Conservation (phyloP, 2,888 invertebrate species). For the Troilus luridus region DNA sequence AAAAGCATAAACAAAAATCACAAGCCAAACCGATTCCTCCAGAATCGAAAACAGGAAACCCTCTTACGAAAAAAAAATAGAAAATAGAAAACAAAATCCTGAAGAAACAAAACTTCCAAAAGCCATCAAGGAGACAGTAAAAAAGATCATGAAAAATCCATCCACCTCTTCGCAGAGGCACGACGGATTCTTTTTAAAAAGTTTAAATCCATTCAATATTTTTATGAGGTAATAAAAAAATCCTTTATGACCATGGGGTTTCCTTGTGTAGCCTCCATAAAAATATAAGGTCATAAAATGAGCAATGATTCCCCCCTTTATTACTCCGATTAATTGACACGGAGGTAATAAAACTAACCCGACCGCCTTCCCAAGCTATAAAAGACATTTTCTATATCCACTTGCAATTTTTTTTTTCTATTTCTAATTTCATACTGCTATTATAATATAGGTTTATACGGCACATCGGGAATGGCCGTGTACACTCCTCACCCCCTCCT, state of each 20-base stretch:
- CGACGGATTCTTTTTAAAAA: conserved; percentile 44
- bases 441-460: conserved; percentile 39
- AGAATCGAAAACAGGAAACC: conserved; percentile 7
- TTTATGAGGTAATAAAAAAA: conserved; percentile 54
- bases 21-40: neutral
- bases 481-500: neutral
- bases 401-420: neutral
- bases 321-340: conserved; percentile 59
- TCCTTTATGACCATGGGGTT: conserved; percentile 44
- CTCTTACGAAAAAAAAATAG: neutral
- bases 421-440: conserved; percentile 15
- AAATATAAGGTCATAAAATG: conserved; percentile 58
- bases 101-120: neutral
- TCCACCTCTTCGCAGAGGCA: neutral
- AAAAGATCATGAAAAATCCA: conserved; percentile 38
- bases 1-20: neutral
- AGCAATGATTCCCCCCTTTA: conserved; percentile 58
- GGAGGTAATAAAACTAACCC: conserved; percentile 44
- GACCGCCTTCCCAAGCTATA: neutral
- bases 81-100: conserved; percentile 28
- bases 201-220: conserved; percentile 57
- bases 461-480: neutral
- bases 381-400: conserved; percentile 51
- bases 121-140: conserved; percentile 26
- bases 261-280: conserved; percentile 56